Base-by-base conservation (phyloP, 1,140 invertebrate genomes). In the Halictus rubicundus region DNA sequence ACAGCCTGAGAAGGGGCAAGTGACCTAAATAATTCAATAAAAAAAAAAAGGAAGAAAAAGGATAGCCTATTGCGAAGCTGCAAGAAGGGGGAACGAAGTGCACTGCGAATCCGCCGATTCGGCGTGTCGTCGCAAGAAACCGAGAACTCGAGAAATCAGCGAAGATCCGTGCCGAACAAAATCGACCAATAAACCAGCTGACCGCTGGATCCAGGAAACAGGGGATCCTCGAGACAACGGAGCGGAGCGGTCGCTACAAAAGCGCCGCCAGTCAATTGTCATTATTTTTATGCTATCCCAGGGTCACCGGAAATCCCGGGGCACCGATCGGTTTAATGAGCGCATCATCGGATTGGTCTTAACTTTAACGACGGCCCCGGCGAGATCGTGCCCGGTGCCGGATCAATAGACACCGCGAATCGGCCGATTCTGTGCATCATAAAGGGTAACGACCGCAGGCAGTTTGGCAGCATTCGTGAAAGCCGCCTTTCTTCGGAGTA, bases 401-500 rank as follows among this genome's bases (percentile, higher is more conserved):
- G 74, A 70, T 77, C 74, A 39, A 72, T 71, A 78, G 46, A 60
- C 68, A 42, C 19, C 59, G 76, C 14, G 49, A 16, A 72, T 64
- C 23, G 68, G 52, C 23, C 59, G 63, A 64, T 64, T 59, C 7
- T 19, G 57, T 61, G 76, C 76, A 64, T 72, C 32, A 54, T 64
- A 64, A 72, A 78, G 76, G 76, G 68, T 72, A 78, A 78, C 60
- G 66, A 46, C 69, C 46, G 54, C 81, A 46, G 76, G 64, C 74
- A 68, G 73, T 80, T 81, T 72, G 83, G 78, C 77, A 73, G 72
- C 77, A 60, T 69, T 82, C 72, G 78, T 85, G 83, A 85, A 85
- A 85, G 82, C 82, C 63, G 66, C 64, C 78, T 85, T 85, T 85
- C 83, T 85, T 85, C 78, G 83, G 64, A 32, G 77, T 68, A 61